Evolutionary conservation across 2,113 vertebrate species (phyloP), one percentile per base, ranked within the genome.

Genomic region (Podiceps cristatus): DNA sequence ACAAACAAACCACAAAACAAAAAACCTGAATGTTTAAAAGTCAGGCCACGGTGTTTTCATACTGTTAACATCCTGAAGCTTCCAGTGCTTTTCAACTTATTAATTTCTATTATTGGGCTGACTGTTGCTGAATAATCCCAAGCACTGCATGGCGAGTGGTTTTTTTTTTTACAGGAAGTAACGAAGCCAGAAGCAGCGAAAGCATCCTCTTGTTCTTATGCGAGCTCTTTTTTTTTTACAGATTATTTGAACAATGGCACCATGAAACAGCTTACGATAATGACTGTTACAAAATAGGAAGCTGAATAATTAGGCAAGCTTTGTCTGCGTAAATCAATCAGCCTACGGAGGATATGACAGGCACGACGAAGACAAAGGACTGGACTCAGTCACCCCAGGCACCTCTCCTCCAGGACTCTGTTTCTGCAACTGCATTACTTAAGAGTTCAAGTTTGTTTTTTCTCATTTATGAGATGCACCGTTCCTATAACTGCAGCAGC

Each of bases 281-380:
- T 63, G 84, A 79, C 89, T 96, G 89, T 96, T 96, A 96, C 96
- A 96, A 96, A 97, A 97, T 93, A 97, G 96, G 96, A 97, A 97
- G 95, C 87, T 76, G 77, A 90, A 96, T 96, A 96, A 96, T 96
- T 97, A 96, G 84, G 93, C 94, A 96, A 97, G 89, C 93, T 91
- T 88, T 28, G 42, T 95, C 97, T 95, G 86, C 27, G 28, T 86
- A 95, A 97, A 93, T 95, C 86, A 87, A 85, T 89, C 87, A 89
- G 94, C 71, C 77, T 8, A 62, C 53, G 94, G 92, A 97, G 97
- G 97, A 95, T 97, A 94, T 96, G 96, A 97, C 95, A 88, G 72
- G 82, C 94, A 88, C 23, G 0, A 59, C n/a, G 3, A 69, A 90
- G 88, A 97, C 97, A 97, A 97, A 96, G 86, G 75, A 55, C 88